Conservation (phyloP, 1,140 invertebrate species). For the Drosophila jambulina region DNA sequence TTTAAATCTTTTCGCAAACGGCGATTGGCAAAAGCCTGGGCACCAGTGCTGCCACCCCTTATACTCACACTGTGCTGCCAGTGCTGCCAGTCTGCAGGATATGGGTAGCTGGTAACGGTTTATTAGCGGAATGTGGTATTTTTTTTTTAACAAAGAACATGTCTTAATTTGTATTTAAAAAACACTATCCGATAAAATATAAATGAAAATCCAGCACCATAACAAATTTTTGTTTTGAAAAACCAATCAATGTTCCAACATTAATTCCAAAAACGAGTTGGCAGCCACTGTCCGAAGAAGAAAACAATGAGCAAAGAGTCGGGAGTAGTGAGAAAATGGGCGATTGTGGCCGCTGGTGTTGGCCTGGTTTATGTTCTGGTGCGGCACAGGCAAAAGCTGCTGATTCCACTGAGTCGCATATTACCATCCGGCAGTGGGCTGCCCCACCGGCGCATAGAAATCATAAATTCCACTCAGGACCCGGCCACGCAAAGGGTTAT, state of each 20-base stretch:
- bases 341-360: conserved; percentile 57
- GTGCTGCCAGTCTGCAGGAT: conserved; percentile 7
- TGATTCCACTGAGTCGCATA: conserved; percentile 20
- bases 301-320: conserved; percentile 33
- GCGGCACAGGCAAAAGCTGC: conserved; percentile 42
- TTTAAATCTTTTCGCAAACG: conserved; percentile 25
- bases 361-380: conserved; percentile 62
- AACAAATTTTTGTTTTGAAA: not conserved
- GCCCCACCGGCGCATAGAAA: conserved; percentile 50
- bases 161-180: too few species aligned
- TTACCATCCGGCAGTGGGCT: not conserved
- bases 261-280: not conserved
- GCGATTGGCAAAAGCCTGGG: conserved; percentile 10
- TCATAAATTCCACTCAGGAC: conserved; percentile 55
- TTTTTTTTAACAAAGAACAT: too few species aligned
- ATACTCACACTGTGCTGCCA: too few species aligned
- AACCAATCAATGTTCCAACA: not conserved
- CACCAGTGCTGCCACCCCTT: conserved; percentile 19
- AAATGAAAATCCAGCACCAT: too few species aligned
- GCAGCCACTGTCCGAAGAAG: not conserved
- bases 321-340: conserved; percentile 29
- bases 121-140: not conserved
- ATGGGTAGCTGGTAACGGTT: not conserved
- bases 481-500: conserved; percentile 43
- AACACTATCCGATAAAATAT: too few species aligned